These are phyloP conservation scores for Silurus lanzhouensis DNA, from an alignment of 2,797 vertebrate species.

Conservation along the genomic window DNA sequence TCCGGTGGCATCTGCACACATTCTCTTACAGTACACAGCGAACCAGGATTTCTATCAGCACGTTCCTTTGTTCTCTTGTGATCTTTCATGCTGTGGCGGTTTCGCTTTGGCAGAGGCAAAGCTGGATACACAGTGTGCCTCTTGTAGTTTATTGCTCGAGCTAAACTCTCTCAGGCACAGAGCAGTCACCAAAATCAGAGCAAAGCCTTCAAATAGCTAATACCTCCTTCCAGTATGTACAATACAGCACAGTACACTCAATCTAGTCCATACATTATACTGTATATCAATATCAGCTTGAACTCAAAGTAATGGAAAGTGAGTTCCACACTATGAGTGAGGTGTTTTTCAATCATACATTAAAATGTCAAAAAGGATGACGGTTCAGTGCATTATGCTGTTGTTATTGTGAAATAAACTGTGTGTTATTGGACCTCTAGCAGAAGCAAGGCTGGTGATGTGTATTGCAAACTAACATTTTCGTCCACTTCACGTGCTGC, in stretches of 20 bases:
- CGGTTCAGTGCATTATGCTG: background rate
- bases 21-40: slow-evolving; percentile 30
- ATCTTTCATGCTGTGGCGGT: slow-evolving; percentile 44
- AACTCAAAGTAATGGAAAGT: background rate
- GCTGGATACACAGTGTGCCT: slow-evolving; percentile 27
- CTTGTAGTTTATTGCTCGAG: slow-evolving; percentile 44
- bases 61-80: slow-evolving; percentile 37
- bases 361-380: slow-evolving; percentile 25
- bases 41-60: slow-evolving; percentile 46
- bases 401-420: slow-evolving; percentile 5
- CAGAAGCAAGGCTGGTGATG: slow-evolving; percentile 1
- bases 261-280: background rate
- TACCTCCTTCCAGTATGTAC: background rate
- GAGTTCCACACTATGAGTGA: background rate
- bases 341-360: slow-evolving; percentile 7
- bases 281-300: background rate
- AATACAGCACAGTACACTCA: background rate
- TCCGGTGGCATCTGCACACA: slow-evolving; percentile 11
- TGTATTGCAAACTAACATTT: slow-evolving; percentile 11
- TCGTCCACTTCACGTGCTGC: background rate
- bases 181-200: slow-evolving; percentile 42
- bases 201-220: slow-evolving; percentile 38
- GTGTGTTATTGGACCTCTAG: slow-evolving; percentile 23
- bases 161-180: slow-evolving; percentile 22
- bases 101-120: slow-evolving; percentile 51